These are phyloP conservation scores for Sinodicranocentrus sp. DNA, from an alignment of 2,888 invertebrate genomes.

Conservation along the genomic window DNA sequence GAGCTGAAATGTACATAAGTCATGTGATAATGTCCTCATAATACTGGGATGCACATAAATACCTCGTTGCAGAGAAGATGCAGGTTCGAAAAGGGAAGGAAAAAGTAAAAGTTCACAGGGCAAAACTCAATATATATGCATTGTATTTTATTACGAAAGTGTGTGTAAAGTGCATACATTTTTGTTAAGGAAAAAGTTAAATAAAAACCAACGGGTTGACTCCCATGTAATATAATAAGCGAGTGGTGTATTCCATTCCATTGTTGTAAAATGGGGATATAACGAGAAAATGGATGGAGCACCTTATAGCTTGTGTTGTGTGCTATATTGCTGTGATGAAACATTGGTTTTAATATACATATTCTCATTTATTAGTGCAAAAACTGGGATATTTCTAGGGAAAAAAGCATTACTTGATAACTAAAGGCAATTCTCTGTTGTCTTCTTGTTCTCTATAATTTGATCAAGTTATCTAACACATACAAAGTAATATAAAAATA, in stretches of 20 bases:
- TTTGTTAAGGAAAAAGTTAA: background rate
- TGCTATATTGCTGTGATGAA: background rate
- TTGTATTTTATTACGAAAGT: background rate
- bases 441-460: background rate
- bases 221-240: background rate
- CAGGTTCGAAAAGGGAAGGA: background rate
- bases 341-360: background rate
- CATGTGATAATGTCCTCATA: constrained; percentile 50
- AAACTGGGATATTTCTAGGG: background rate
- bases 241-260: background rate
- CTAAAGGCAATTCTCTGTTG: background rate
- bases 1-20: constrained; percentile 48
- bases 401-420: background rate
- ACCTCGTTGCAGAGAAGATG: background rate
- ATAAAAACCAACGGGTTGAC: too few species aligned
- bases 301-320: constrained; percentile 1
- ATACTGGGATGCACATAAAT: constrained; percentile 6
- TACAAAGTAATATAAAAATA: background rate
- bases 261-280: background rate
- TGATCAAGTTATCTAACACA: constrained; percentile 8
- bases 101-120: constrained; percentile 11
- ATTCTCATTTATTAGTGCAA: constrained; percentile 2
- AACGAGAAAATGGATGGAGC: background rate
- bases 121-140: background rate
- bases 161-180: background rate